Base-by-base conservation (phyloP, 2,113 vertebrate species). In the Chloropsis hardwickii region DNA sequence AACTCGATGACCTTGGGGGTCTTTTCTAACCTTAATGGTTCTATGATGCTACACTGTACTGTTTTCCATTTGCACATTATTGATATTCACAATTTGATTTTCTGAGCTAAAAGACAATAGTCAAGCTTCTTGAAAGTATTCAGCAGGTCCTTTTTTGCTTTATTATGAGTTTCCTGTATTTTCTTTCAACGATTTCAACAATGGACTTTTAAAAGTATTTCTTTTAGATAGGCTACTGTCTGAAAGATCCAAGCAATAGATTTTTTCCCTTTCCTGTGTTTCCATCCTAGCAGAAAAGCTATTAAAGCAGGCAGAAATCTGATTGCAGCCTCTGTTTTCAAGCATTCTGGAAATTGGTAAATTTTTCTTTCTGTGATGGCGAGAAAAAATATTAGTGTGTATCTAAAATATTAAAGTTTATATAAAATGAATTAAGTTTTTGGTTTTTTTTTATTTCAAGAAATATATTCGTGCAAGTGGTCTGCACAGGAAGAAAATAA, bases 261-360 rank as follows among this genome's bases (percentile, higher is more conserved):
- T 86, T 82, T 86, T 37, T 4, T 13, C 22, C 6, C 8, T 24
- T 40, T 5, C 7, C 2, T 60, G 20, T 74, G 35, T 81, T 81
- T 87, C 25, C 23, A 64, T 74, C 28, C n/a, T 56, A 90, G 50
- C 19, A 94, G 66, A 87, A 72, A 84, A 69, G 2, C 40, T 84
- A 84, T 90, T 92, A 92, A 94, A 73, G 12, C 24, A 45, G 73
- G 20, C 48, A 94, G 58, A 90, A 86, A 84, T 67, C 58, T 84
- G 67, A 93, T 90, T 78, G 33, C 47, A 84, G 31, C 45, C 45
- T 81, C 76, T 60, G 31, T 86, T 87, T 84, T 72, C 44, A 87
- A 92, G 28, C 15, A 84, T 10, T 81, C 40, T 71, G 39, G 48
- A 84, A 84, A 78, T 15, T 58, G 51, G 35, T 60, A 96, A 89